These are phyloP conservation scores for Hoplostethus atlanticus DNA, from an alignment of 2,797 vertebrate genomes.

Conservation along the genomic window DNA sequence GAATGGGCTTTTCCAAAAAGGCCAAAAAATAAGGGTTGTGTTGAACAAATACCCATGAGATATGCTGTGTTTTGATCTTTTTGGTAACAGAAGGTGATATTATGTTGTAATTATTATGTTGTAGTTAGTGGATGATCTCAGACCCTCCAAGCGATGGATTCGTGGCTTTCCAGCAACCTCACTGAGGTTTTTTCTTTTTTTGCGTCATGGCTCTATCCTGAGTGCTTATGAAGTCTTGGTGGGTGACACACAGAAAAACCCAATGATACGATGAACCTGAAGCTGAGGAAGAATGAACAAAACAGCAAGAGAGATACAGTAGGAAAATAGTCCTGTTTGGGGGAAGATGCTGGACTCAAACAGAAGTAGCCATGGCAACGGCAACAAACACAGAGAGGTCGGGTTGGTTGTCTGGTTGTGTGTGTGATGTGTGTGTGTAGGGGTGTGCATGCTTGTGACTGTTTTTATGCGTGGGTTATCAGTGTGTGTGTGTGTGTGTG, in stretches of 20 bases:
- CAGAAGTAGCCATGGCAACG: slow-evolving; percentile 19
- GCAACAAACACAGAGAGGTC: slow-evolving; percentile 16
- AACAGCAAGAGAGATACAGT: not conserved
- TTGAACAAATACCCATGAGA: no score
- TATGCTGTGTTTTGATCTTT: no score
- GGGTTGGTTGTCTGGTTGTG: slow-evolving; percentile 7
- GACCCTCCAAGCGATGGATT: no score
- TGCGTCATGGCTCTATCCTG: no score
- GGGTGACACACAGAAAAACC: no score
- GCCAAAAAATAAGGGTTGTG: no score
- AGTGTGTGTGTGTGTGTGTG: not conserved
- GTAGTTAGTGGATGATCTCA: no score
- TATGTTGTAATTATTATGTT: no score
- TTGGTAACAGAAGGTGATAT: no score
- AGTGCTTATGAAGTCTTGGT: not conserved
- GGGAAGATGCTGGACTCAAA: slow-evolving; percentile 11
- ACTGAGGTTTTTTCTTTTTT: no score
- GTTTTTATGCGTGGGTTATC: slow-evolving; percentile 20
- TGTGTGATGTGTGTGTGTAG: not conserved
- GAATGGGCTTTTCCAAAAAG: no score
- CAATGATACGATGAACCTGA: not conserved
- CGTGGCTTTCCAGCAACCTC: no score
- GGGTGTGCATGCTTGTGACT: not conserved
- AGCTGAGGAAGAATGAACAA: not conserved
- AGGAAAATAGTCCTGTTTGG: not conserved